These are phyloP conservation scores for Dorcus parallelipipedus DNA, from an alignment of 2,888 invertebrate species.

Conservation along the genomic window DNA sequence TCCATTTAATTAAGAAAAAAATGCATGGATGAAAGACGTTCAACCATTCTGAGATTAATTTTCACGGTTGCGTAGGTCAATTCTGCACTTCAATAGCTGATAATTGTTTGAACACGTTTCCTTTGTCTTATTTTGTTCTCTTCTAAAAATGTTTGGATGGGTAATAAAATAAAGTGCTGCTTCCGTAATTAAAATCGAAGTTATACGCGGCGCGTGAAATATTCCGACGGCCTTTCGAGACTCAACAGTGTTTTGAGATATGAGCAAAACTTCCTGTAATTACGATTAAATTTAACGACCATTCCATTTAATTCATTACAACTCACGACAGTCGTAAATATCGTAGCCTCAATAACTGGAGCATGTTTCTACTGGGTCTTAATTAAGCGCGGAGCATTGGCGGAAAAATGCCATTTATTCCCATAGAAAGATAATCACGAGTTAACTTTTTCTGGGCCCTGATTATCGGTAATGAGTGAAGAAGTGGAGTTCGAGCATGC, in stretches of 20 bases:
- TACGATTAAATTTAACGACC: slow-evolving; percentile 27
- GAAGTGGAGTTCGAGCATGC: neutral
- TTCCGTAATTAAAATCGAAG: slow-evolving; percentile 19
- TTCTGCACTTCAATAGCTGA: too few species aligned
- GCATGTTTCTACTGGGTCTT: slow-evolving; percentile 6
- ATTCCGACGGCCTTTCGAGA: slow-evolving; percentile 13
- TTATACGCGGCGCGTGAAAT: slow-evolving; percentile 14
- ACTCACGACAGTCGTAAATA: slow-evolving; percentile 21
- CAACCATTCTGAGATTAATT: too few species aligned
- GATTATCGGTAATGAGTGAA: slow-evolving; percentile 6
- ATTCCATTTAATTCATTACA: slow-evolving; percentile 26
- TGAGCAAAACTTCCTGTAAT: slow-evolving; percentile 28
- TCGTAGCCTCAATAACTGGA: slow-evolving; percentile 8
- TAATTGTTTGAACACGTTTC: too few species aligned
- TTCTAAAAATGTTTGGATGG: too few species aligned
- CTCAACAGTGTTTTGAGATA: slow-evolving; percentile 18
- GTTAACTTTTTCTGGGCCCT: neutral
- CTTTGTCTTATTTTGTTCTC: too few species aligned
- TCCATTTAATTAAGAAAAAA: too few species aligned
- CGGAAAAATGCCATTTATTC: neutral
- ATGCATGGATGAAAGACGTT: too few species aligned
- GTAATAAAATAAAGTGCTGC: slow-evolving; percentile 1
- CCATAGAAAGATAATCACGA: slow-evolving; percentile 2
- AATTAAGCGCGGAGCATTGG: slow-evolving; percentile 2
- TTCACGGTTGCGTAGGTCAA: too few species aligned